Evolutionary conservation across 2,113 vertebrate genomes (phyloP), one percentile per base, ranked within the genome.

Genomic region (Hymenochirus boettgeri): DNA sequence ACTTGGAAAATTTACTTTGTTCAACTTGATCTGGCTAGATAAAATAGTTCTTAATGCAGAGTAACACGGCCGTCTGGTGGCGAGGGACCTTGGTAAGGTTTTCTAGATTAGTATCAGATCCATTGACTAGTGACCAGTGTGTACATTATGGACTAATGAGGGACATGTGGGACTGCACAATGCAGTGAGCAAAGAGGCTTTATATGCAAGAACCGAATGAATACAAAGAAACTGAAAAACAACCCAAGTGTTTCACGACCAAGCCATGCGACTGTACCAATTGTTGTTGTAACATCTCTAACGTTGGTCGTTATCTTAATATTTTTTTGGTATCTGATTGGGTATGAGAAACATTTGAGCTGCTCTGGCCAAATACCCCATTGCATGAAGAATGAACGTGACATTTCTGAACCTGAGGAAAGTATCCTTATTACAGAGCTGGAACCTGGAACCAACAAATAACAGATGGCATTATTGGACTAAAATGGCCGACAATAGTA

Each of bases 1-100:
- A 77, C 72, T 96, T 37, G 80, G 76, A 69, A 74, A 52, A 13
- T 89, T 83, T 22, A 81, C 88, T 67, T 83, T 81, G 45, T 84
- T 89, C 55, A 86, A 87, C 65, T 79, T 69, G n/a, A 70, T 96
- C 63, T 98, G 94, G 94, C 75, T 98, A 79, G 93, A 92, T 33
- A 80, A 82, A 76, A 77, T 82, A 61, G 88, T 88, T 70, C 82
- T 88, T 39, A 71, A 61, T 53, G 47, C 69, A 97, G 94, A n/a
- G 86, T 75, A 77, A 83, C 18, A 86, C 88, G 10, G 5, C 91
- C 63, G 70, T 71, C 46, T 95, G 93, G 91, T 75, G 87, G 62
- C 92, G 94, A 61, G 91, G 89, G 7, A 90, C 92, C 48, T 79
- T 86, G 15, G 72, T 89, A 66, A 80, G 83, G 46, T 92, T 86